A percentile compares a stretch with the other conserved stretches of the same genome.
These are phyloP conservation scores for Portevinia maculata DNA, from an alignment of 2,888 invertebrate species.

Conservation along the genomic window DNA sequence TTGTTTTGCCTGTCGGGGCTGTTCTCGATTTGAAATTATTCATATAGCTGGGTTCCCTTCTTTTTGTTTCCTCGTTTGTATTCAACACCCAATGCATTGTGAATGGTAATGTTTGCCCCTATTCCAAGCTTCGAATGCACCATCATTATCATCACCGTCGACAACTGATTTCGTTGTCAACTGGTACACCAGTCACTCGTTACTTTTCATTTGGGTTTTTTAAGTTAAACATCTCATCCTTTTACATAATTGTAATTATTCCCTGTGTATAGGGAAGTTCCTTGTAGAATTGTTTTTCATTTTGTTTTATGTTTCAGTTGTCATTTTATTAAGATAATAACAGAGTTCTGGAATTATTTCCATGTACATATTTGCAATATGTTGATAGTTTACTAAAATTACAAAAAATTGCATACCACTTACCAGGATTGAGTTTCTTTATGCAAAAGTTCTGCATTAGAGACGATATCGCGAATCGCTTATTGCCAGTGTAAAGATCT, in stretches of 20 bases:
- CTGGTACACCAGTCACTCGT: slow-evolving; percentile 50
- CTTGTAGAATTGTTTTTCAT: slow-evolving; percentile 28
- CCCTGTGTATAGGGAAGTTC: slow-evolving; percentile 33
- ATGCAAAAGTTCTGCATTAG: too few species aligned
- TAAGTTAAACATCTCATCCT: slow-evolving; percentile 22
- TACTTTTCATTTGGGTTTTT: slow-evolving; percentile 20
- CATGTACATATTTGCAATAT: not conserved
- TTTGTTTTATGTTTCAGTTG: slow-evolving; percentile 7
- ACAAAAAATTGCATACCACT: too few species aligned
- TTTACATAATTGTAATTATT: slow-evolving; percentile 51
- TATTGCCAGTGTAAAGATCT: too few species aligned
- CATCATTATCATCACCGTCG: slow-evolving; percentile 47
- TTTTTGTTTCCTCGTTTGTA: slow-evolving; percentile 58
- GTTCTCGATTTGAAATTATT: slow-evolving; percentile 70
- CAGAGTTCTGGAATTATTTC: not conserved
- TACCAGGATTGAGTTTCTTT: too few species aligned
- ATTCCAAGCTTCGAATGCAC: slow-evolving; percentile 63
- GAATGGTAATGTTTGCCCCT: slow-evolving; percentile 28
- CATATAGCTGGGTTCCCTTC: slow-evolving; percentile 51
- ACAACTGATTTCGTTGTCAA: slow-evolving; percentile 35
- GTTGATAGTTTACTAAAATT: too few species aligned
- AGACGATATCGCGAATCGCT: too few species aligned
- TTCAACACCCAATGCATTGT: slow-evolving; percentile 68
- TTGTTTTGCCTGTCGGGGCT: slow-evolving; percentile 63
- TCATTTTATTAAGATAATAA: not conserved